Conservation (phyloP, 2,888 invertebrate genomes). For the Hirtodrosophila histrioides region DNA sequence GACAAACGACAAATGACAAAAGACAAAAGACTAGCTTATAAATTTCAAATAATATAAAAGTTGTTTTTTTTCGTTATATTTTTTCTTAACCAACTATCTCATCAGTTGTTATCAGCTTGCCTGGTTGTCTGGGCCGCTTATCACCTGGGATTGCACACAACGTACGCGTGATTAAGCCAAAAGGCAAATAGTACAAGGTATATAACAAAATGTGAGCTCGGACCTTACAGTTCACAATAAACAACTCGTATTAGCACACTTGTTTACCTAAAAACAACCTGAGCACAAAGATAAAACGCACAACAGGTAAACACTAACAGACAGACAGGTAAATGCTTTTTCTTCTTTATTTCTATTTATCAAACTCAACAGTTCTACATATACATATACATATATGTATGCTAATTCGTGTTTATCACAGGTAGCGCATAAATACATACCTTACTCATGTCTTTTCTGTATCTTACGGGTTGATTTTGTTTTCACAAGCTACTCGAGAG, state of each 20-base stretch:
- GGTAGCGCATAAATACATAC: conserved; percentile 6
- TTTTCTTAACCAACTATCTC: conserved; percentile 6
- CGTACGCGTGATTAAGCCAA: conserved; percentile 55
- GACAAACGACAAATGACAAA: conserved; percentile 5
- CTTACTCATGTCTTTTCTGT: neutral
- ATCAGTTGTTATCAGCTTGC: conserved; percentile 35
- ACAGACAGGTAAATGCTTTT: conserved; percentile 15
- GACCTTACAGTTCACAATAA: conserved; percentile 18
- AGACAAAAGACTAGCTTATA: neutral
- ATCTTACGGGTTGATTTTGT: conserved; percentile 4
- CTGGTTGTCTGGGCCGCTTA: conserved; percentile 42
- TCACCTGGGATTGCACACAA: conserved; percentile 43
- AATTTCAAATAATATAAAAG: too few relatives aligned
- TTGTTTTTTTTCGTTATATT: neutral
- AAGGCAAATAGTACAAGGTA: conserved; percentile 36
- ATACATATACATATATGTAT: too few relatives aligned
- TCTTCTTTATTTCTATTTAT: neutral
- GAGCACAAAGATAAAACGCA: neutral
- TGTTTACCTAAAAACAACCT: conserved; percentile 37
- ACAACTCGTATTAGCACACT: conserved; percentile 44
- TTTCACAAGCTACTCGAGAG: conserved; percentile 8
- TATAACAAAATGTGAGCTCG: conserved; percentile 2
- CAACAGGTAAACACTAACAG: conserved; percentile 21
- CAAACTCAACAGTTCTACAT: too few relatives aligned
- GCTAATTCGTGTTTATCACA: too few relatives aligned